phyloP scores from a whole-genome alignment of 2,888 invertebrate genomes.

The Synergus laeviventris region DNA sequence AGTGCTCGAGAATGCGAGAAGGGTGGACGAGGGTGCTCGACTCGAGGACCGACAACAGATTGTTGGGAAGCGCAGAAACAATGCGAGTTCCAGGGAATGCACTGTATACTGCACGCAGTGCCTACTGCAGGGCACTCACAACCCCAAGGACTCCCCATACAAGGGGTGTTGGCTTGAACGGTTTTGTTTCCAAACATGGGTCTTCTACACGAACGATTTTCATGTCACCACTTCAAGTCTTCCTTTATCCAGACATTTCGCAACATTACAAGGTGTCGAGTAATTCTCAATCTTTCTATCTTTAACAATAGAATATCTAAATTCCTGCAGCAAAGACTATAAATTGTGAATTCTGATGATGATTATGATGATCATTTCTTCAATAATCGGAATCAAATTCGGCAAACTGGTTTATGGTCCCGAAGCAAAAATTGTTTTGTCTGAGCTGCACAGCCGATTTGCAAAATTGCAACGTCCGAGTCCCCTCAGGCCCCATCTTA shows the following conservation, averaged over 20 bases:
- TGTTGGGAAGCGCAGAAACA: constrained; percentile 71
- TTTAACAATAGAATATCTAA: not conserved
- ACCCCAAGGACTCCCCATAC: constrained; percentile 44
- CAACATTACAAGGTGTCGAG: not conserved
- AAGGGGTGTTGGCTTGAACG: constrained; percentile 44
- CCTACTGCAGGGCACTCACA: constrained; percentile 54
- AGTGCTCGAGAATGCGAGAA: constrained; percentile 64
- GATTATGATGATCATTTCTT: not conserved
- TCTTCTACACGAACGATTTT: constrained; percentile 32
- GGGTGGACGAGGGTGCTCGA: constrained; percentile 69
- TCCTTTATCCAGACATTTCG: not conserved
- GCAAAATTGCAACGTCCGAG: not conserved
- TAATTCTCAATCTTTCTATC: not conserved
- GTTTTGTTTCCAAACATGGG: constrained; percentile 51
- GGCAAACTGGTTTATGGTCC: not conserved
- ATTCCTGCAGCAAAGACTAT: not conserved
- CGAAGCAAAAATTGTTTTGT: not conserved
- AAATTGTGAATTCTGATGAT: not conserved
- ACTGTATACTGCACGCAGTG: constrained; percentile 53
- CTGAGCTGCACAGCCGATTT: not conserved
- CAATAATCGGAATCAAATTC: not conserved
- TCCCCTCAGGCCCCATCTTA: not conserved
- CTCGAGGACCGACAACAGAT: constrained; percentile 73
- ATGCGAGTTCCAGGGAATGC: constrained; percentile 60
- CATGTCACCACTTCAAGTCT: not conserved